phyloP scores from a whole-genome alignment of 92 coral and sea anemone species.

The Phenganax stokvisi region DNA sequence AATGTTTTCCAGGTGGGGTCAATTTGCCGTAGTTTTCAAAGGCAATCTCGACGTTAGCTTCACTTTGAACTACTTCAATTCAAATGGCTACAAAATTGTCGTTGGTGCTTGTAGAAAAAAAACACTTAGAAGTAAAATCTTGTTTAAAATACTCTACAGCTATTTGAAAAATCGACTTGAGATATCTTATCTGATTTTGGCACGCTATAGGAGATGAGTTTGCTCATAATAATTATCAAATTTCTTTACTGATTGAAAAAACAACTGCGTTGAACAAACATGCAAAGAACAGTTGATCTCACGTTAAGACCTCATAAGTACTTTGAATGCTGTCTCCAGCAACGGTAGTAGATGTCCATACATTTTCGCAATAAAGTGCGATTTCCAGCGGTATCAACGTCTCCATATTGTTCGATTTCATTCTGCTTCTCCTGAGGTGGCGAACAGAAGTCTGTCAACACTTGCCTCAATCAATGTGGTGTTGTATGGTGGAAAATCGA shows the following conservation, averaged over 20 bases:
- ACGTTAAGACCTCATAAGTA: conserved; percentile 10
- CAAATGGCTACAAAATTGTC: not conserved
- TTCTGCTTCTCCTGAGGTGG: not conserved
- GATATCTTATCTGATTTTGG: conserved; percentile 7
- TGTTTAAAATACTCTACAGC: not conserved
- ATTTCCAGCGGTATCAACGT: no score
- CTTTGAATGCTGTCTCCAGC: not conserved
- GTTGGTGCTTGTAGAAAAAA: not conserved
- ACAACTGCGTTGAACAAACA: conserved; percentile 26
- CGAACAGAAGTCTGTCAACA: conserved; percentile 19
- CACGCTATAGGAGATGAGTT: conserved; percentile 19
- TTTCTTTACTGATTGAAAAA: conserved; percentile 34
- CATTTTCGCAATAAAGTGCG: no score
- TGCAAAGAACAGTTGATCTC: conserved; percentile 10
- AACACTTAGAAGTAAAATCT: not conserved
- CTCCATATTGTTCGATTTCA: not conserved
- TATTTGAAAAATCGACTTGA: not conserved
- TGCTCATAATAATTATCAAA: conserved; percentile 24
- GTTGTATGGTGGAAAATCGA: not conserved
- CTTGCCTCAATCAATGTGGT: conserved; percentile 9
- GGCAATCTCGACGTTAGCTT: not conserved
- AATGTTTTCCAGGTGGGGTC: conserved; percentile 31
- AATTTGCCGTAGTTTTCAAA: not conserved
- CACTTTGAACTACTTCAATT: not conserved
- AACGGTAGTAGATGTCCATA: not conserved